Evolutionary conservation across 2,888 invertebrate species (phyloP).

Genomic region (Stegana nigrithorax): DNA sequence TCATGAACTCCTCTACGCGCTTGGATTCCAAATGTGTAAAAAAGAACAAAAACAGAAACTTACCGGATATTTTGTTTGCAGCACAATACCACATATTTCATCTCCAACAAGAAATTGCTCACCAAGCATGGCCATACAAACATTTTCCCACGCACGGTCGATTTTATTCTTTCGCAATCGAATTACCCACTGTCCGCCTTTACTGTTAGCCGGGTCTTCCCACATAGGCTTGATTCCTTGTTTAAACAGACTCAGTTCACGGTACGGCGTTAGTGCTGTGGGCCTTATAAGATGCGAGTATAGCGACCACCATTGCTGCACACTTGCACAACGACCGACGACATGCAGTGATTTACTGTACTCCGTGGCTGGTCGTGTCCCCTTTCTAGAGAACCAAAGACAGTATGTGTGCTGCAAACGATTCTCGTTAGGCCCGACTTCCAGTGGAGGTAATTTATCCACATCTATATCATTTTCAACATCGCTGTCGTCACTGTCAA

Average conservation of each 20-base stretch:
- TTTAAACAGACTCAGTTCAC: conserved; percentile 97
- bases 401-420: conserved; percentile 93
- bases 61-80: conserved; percentile 88
- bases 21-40: conserved; percentile 32
- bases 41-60: conserved; percentile 37
- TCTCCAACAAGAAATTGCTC: conserved; percentile 99
- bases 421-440: conserved; percentile 87
- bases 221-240: conserved; percentile 99
- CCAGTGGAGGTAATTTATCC: conserved; percentile 74
- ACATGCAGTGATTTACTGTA: conserved; percentile 78
- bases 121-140: conserved; percentile 97
- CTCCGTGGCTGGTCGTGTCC: conserved; percentile 66
- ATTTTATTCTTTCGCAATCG: conserved; percentile 93
- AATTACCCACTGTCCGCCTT: conserved; percentile 98
- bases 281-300: conserved; percentile 93
- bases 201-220: conserved; percentile 97
- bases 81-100: conserved; percentile 97
- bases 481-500: conserved; percentile 75
- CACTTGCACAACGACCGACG: conserved; percentile 88
- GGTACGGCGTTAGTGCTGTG: conserved; percentile 87
- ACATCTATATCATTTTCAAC: conserved; percentile 74
- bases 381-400: conserved; percentile 84
- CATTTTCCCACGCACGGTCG: conserved; percentile 97
- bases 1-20: too few species aligned
- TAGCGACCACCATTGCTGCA: conserved; percentile 98